Conservation (phyloP, 1,140 invertebrate genomes). For the Laupala kohalensis region DNA sequence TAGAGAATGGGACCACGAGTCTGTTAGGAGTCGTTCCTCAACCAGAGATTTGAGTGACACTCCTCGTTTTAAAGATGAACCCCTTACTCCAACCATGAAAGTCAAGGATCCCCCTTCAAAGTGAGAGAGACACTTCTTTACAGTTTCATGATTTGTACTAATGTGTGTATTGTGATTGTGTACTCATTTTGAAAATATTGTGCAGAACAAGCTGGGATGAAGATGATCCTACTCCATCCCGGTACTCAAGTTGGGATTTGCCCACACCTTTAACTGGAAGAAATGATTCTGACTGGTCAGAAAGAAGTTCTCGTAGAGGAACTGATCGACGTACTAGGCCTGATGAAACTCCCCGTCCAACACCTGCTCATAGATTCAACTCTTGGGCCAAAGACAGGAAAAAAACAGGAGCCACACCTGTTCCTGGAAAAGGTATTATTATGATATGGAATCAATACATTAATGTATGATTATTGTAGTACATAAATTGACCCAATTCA, state of each 20-base stretch:
- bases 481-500: too few relatives aligned
- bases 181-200: constrained; percentile 19
- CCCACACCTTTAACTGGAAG: constrained; percentile 50
- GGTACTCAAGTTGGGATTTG: constrained; percentile 78
- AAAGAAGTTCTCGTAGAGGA: constrained; percentile 24
- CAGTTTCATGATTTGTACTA: not conserved
- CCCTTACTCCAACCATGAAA: constrained; percentile 60
- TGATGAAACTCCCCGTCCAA: constrained; percentile 56
- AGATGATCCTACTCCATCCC: constrained; percentile 45
- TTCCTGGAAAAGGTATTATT: constrained; percentile 24
- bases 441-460: too few relatives aligned
- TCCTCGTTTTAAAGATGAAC: constrained; percentile 65
- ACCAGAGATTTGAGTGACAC: constrained; percentile 44
- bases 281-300: constrained; percentile 30
- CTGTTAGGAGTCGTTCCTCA: constrained; percentile 11
- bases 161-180: not conserved
- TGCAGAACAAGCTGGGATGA: constrained; percentile 77
- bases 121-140: constrained; percentile 11
- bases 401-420: constrained; percentile 44
- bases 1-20: constrained; percentile 18
- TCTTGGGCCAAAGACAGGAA: constrained; percentile 57
- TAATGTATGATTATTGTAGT: too few relatives aligned
- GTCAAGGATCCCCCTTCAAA: constrained; percentile 50
- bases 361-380: constrained; percentile 74
- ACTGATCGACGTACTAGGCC: constrained; percentile 27